Conservation (phyloP, 2,113 vertebrate genomes). For the Edolisoma coerulescens region DNA sequence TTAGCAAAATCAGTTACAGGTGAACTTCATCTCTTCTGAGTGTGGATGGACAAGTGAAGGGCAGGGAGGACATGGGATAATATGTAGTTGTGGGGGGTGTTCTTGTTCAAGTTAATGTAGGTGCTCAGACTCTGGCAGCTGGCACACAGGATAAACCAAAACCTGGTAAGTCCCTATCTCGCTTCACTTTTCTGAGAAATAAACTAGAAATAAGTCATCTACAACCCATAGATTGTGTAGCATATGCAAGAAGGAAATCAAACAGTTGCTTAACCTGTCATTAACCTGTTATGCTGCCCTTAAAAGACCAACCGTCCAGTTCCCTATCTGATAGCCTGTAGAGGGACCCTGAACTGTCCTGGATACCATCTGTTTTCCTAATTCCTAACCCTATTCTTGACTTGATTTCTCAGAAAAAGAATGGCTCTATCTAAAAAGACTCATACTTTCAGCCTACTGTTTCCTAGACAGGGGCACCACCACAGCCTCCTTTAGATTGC, state of each 20-base stretch:
- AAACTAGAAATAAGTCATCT: background rate
- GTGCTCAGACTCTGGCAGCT: background rate
- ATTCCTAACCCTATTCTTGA: background rate
- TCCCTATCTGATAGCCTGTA: background rate
- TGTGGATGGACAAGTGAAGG: background rate
- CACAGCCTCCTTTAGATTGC: background rate
- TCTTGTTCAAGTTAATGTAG: background rate
- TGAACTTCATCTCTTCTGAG: background rate
- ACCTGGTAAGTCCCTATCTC: background rate
- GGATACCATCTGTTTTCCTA: background rate
- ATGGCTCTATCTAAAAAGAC: background rate
- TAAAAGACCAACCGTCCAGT: background rate
- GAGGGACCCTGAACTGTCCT: background rate
- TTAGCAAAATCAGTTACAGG: background rate
- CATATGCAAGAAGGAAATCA: background rate
- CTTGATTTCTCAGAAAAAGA: background rate
- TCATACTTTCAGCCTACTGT: background rate
- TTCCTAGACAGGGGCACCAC: background rate
- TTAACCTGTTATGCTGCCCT: too few relatives aligned
- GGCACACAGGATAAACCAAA: background rate
- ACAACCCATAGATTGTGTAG: background rate
- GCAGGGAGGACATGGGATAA: background rate
- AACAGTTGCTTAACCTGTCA: background rate
- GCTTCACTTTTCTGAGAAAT: background rate
- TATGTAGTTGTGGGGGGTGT: background rate